Conservation (phyloP, 2,113 vertebrate genomes). For the Opisthocomus hoazin region DNA sequence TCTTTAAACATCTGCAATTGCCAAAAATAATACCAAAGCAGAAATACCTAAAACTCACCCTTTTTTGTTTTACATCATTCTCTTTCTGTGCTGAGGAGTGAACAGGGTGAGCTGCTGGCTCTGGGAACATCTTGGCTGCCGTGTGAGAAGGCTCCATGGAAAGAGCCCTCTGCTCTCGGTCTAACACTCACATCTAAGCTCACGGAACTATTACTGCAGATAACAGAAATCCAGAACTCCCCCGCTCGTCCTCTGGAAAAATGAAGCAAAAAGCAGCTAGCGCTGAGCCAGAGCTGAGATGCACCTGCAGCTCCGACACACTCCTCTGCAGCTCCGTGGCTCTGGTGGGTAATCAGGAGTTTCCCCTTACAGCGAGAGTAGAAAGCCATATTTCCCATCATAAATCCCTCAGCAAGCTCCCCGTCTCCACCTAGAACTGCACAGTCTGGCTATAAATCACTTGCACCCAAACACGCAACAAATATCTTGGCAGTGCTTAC, state of each 20-base stretch:
- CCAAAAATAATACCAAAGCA: not conserved
- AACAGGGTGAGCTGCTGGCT: not conserved
- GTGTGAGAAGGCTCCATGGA: not conserved
- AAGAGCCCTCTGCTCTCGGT: not conserved
- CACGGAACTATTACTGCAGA: not conserved
- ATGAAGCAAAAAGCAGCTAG: fast-evolving
- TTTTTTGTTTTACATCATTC: not conserved
- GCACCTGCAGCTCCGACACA: fast-evolving
- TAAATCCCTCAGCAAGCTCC: not conserved
- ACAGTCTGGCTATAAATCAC: not conserved
- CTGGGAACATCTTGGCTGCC: not conserved
- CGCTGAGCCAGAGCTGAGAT: not conserved
- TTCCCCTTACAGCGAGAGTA: not conserved
- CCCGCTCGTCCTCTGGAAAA: not conserved
- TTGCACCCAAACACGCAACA: not conserved
- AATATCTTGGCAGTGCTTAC: not conserved
- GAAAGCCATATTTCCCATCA: not conserved
- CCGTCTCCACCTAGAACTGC: not conserved
- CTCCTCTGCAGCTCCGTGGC: not conserved
- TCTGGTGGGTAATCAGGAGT: not conserved
- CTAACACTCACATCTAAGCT: not conserved
- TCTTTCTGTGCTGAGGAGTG: not conserved
- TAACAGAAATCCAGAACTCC: not conserved
- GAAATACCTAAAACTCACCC: not conserved
- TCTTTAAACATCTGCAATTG: not conserved